Conservation (phyloP, 1,140 invertebrate genomes). For the Camponotus floridanus region DNA sequence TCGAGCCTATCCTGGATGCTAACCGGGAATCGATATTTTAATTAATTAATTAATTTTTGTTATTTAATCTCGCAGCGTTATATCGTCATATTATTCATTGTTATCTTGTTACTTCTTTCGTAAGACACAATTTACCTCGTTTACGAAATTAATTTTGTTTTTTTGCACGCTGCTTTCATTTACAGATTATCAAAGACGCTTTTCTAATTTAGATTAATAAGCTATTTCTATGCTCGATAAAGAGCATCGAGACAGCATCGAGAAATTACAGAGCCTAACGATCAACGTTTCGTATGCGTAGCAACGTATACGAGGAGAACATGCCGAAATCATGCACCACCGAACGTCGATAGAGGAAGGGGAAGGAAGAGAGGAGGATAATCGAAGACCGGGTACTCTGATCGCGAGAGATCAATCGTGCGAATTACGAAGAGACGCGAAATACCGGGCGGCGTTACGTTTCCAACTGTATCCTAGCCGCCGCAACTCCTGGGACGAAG, state of each 20-base stretch:
- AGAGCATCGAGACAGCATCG: background rate
- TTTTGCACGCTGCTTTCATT: too few species aligned
- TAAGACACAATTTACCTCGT: too few species aligned
- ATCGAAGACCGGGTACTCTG: constrained; percentile 12
- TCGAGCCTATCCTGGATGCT: background rate
- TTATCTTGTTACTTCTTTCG: too few species aligned
- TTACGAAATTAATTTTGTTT: too few species aligned
- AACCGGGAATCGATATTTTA: constrained; percentile 39
- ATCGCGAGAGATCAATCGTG: constrained; percentile 50
- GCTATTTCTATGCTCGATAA: too few species aligned
- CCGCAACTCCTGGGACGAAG: constrained; percentile 64
- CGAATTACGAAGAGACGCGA: constrained; percentile 54
- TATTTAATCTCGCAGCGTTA: too few species aligned
- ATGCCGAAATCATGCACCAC: background rate
- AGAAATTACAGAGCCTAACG: too few species aligned
- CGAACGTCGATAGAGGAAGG: background rate
- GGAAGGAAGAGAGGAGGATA: background rate
- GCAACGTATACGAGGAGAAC: background rate
- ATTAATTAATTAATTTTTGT: too few species aligned
- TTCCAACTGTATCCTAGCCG: constrained; percentile 30
- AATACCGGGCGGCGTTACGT: constrained; percentile 34
- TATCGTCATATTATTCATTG: too few species aligned
- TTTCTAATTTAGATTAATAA: too few species aligned
- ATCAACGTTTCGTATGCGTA: background rate
- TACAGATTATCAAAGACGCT: too few species aligned